Evolutionary conservation across 2,888 invertebrate genomes (phyloP), one percentile per base, ranked within the genome.

Genomic region (Eupithecia insigniata): DNA sequence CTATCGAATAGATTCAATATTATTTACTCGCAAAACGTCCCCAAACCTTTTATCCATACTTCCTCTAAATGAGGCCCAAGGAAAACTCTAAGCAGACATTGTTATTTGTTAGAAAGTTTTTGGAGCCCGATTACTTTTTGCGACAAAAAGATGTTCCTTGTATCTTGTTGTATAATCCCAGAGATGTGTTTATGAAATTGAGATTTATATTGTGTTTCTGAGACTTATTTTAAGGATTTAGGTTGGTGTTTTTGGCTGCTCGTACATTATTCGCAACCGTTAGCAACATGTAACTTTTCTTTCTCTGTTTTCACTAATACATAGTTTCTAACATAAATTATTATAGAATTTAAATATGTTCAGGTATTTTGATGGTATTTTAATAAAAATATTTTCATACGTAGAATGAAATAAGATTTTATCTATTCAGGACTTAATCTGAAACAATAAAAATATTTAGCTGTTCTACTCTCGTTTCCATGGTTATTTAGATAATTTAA

Each of bases 51-150:
- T 66, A 32, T 66, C 55, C 43, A 66, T 60, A 68, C 72, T 67
- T 67, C 36, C 39, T 65, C 34, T 46, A 69, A 74, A 74, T 58
- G 70, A 71, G 66, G 46, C 62, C 66, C 55, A 62, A 66, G 67
- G 51, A 66, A 70, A 77, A 73, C 73, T 73, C 66, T 70, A 64
- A 39, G 67, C 61, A 30, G 72, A 70, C 74, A 67, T 74, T 72
- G 73, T 72, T 70, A 75, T 72, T 75, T 77, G 70, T 72, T 69
- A 46, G 36, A 71, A 71, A 75, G 71, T 70, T 70, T 62, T 70
- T 66, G 69, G 30, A 46, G 69, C 34, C 39, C 64, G 73, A 70
- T 70, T 70, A 73, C 73, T 70, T 70, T 74, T 71, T 66, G 66
- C 55, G 62, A 68, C 55, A 16, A 51, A 58, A 65, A 62, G 32